phyloP scores from a whole-genome alignment of 2,113 vertebrate genomes.

The Ictalurus furcatus region DNA sequence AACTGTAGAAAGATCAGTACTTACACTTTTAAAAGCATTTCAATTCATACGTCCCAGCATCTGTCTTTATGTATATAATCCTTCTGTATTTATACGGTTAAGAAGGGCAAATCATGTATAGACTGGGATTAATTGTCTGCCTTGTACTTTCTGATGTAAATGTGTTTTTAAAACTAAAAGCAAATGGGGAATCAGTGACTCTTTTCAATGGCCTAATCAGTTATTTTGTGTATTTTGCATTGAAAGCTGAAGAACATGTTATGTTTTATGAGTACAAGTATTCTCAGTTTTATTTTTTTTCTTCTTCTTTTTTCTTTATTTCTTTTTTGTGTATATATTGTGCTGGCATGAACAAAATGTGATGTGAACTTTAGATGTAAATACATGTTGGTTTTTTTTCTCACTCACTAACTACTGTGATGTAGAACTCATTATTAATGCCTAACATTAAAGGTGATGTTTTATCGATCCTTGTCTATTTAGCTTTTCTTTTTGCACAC shows the following conservation, averaged over 20 bases:
- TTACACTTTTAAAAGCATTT: conserved; percentile 48
- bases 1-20: conserved; percentile 31
- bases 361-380: conserved; percentile 92
- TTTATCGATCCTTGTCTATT: conserved; percentile 59
- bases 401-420: conserved; percentile 86
- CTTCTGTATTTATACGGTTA: conserved; percentile 85
- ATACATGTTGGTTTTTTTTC: conserved; percentile 75
- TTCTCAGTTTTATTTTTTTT: conserved; percentile 75
- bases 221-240: conserved; percentile 72
- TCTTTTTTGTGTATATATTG: conserved; percentile 79
- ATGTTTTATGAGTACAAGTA: conserved; percentile 70
- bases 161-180: conserved; percentile 71
- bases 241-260: conserved; percentile 59
- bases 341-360: conserved; percentile 92
- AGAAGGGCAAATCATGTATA: conserved; percentile 89
- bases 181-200: conserved; percentile 49
- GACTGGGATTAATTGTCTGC: conserved; percentile 80
- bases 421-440: conserved; percentile 90
- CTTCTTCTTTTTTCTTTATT: conserved; percentile 63
- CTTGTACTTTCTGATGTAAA: conserved; percentile 90
- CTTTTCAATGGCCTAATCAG: conserved; percentile 63
- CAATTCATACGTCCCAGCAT: conserved; percentile 61
- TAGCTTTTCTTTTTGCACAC: neutral
- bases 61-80: conserved; percentile 82
- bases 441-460: conserved; percentile 76